These are phyloP conservation scores for Macrosoma leucophasiata DNA, from an alignment of 2,888 invertebrate genomes.

Conservation along the genomic window DNA sequence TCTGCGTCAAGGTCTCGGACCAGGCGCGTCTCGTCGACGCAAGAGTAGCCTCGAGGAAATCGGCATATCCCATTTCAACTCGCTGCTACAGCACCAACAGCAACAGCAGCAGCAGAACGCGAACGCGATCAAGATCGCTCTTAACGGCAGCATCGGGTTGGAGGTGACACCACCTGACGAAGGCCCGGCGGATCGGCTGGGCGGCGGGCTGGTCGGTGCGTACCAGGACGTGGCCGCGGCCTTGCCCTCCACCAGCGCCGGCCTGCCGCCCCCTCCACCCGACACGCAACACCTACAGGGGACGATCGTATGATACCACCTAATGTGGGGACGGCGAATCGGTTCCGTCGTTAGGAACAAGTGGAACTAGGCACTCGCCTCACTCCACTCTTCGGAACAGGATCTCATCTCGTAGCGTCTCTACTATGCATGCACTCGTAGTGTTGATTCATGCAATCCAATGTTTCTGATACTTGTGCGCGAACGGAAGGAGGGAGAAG, in stretches of 20 bases:
- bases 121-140: slow-evolving; percentile 88
- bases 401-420: slow-evolving; percentile 48
- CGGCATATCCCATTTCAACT: slow-evolving; percentile 87
- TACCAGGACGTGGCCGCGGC: slow-evolving; percentile 65
- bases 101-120: slow-evolving; percentile 77
- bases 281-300: slow-evolving; percentile 89
- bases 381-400: slow-evolving; percentile 32
- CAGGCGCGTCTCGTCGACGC: slow-evolving; percentile 77
- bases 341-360: slow-evolving; percentile 85
- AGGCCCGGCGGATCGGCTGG: slow-evolving; percentile 68
- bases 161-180: slow-evolving; percentile 86
- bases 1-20: slow-evolving; percentile 85
- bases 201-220: slow-evolving; percentile 57
- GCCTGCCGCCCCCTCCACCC: slow-evolving; percentile 49
- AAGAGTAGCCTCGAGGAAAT: slow-evolving; percentile 92
- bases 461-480: slow-evolving; percentile 31
- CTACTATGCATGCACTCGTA: slow-evolving; percentile 40
- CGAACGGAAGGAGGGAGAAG: too few relatives aligned
- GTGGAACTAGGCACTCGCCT: slow-evolving; percentile 72
- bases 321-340: slow-evolving; percentile 93
- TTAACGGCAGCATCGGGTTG: slow-evolving; percentile 90
- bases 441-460: slow-evolving; percentile 29
- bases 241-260: slow-evolving; percentile 47
- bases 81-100: slow-evolving; percentile 75
- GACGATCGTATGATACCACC: slow-evolving; percentile 96